These are phyloP conservation scores for Augochlorella aurata DNA, from an alignment of 2,888 invertebrate genomes.

Conservation along the genomic window DNA sequence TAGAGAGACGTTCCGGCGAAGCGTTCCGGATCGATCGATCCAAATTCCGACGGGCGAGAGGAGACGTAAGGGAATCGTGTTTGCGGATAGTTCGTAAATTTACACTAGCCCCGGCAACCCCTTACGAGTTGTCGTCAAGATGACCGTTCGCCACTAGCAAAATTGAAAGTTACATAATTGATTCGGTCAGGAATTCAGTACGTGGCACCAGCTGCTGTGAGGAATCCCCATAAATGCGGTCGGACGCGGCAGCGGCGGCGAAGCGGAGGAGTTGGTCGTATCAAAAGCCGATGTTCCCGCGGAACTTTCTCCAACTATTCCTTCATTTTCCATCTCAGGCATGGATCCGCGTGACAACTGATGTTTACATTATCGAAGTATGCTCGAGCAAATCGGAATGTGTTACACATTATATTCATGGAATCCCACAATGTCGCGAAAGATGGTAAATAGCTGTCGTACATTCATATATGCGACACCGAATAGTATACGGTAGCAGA, in stretches of 20 bases:
- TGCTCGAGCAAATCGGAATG: conserved; percentile 3
- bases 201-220: conserved; percentile 44
- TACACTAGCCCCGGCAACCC: conserved; percentile 38
- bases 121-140: conserved; percentile 53
- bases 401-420: conserved; percentile 6
- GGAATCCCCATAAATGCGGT: conserved; percentile 32
- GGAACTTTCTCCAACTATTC: conserved; percentile 28
- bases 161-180: conserved; percentile 79
- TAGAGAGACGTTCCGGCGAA: conserved; percentile 42
- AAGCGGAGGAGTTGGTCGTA: neutral
- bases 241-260: neutral
- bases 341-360: conserved; percentile 21
- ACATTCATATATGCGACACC: neutral
- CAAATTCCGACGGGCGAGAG: conserved; percentile 37
- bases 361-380: conserved; percentile 33
- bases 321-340: conserved; percentile 15
- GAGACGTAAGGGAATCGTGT: conserved; percentile 37
- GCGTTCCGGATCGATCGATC: conserved; percentile 50
- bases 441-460: conserved; percentile 5
- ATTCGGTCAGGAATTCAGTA: conserved; percentile 67
- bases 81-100: conserved; percentile 61
- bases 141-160: conserved; percentile 67
- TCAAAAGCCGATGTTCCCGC: conserved; percentile 2
- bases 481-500: neutral
- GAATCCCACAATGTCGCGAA: neutral